Conservation (phyloP, 2,888 invertebrate species). For the Rutpela maculata region DNA sequence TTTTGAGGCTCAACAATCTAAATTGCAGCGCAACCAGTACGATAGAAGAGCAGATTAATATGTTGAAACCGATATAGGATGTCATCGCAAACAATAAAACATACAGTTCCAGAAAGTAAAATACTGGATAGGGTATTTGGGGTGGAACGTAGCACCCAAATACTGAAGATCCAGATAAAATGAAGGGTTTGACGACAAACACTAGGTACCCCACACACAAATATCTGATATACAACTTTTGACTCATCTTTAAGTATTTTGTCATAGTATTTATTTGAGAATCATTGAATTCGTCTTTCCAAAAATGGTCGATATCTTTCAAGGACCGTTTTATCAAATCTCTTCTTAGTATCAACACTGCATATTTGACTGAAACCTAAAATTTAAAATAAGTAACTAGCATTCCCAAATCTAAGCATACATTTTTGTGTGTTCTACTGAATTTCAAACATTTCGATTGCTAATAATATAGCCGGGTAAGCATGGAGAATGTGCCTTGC, state of each 20-base stretch:
- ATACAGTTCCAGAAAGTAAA: constrained; percentile 1
- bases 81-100: neutral
- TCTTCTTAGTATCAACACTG: neutral
- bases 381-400: neutral
- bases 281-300: neutral
- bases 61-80: neutral
- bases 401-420: neutral
- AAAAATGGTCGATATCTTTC: neutral
- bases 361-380: neutral
- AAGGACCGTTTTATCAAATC: neutral
- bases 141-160: neutral
- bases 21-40: constrained; percentile 40
- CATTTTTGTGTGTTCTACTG: too few relatives aligned
- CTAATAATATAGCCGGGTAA: too few relatives aligned
- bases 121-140: constrained; percentile 8
- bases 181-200: constrained; percentile 1
- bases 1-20: constrained; percentile 47
- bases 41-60: constrained; percentile 1
- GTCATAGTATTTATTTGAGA: neutral
- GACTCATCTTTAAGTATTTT: neutral
- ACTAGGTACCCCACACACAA: too few relatives aligned
- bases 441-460: too few relatives aligned
- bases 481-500: too few relatives aligned
- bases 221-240: neutral
- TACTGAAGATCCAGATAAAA: constrained; percentile 1